phyloP scores from a whole-genome alignment of 2,797 vertebrate genomes.

The Crocodylus rhombifer region DNA sequence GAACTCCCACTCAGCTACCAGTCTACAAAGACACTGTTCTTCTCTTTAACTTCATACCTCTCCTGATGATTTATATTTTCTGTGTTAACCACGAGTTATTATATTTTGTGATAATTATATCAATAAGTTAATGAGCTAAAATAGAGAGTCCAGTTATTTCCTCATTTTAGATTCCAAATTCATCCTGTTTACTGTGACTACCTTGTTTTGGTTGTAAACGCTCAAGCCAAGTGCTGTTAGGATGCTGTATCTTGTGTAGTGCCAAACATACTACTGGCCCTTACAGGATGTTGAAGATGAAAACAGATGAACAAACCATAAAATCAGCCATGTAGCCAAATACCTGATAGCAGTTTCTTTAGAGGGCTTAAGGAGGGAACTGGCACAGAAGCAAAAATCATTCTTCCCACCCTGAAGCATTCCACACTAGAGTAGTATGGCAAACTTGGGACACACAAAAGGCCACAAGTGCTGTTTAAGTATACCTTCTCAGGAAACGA shows the following conservation, averaged over 20 bases:
- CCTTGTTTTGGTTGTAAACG: background rate
- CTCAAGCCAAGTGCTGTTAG: background rate
- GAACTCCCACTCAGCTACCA: background rate
- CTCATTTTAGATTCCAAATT: background rate
- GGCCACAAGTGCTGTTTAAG: background rate
- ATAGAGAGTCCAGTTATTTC: background rate
- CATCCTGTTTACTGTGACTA: background rate
- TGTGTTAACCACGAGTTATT: background rate
- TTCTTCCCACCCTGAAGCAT: background rate
- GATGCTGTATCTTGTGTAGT: background rate
- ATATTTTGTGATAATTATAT: rapidly evolving
- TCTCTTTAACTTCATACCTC: background rate
- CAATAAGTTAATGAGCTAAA: background rate
- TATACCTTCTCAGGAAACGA: rapidly evolving
- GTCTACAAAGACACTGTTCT: background rate
- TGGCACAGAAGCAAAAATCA: background rate
- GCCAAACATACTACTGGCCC: background rate
- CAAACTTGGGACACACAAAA: background rate
- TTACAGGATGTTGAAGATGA: background rate
- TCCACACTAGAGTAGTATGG: background rate
- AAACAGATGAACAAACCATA: background rate
- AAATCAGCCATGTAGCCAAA: background rate
- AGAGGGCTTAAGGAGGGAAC: background rate
- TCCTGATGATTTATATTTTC: rapidly evolving
- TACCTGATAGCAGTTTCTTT: background rate